Conservation (phyloP, 2,888 invertebrate genomes). For the Eilema griseolum region DNA sequence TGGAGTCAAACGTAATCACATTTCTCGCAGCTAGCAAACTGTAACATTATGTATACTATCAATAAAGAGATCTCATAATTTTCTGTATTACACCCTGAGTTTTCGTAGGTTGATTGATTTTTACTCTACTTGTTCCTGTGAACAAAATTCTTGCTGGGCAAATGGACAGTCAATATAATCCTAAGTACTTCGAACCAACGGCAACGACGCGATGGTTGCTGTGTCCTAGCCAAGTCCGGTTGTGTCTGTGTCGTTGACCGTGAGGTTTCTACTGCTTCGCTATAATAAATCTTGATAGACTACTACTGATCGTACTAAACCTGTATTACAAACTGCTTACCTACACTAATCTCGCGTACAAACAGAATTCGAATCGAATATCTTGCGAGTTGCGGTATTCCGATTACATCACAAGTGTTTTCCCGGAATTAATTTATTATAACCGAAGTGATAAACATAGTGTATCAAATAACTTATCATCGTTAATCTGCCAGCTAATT, state of each 20-base stretch:
- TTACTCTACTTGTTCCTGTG: too few relatives aligned
- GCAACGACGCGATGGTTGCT: slow-evolving; percentile 3
- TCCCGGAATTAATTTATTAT: slow-evolving; percentile 14
- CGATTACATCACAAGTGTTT: slow-evolving; percentile 19
- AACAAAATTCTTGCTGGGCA: background rate
- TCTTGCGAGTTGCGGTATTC: slow-evolving; percentile 7
- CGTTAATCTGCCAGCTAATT: slow-evolving; percentile 20
- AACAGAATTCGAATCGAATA: background rate
- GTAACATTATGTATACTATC: too few relatives aligned
- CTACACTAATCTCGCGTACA: background rate
- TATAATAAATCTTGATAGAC: slow-evolving; percentile 9
- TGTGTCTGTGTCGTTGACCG: slow-evolving; percentile 16
- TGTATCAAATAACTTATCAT: slow-evolving; percentile 16
- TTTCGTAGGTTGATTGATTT: too few relatives aligned
- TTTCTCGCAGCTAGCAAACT: too few relatives aligned
- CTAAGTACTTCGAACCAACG: background rate
- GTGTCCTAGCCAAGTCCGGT: slow-evolving; percentile 12
- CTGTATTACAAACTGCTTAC: background rate
- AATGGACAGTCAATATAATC: too few relatives aligned
- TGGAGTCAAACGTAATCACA: too few relatives aligned
- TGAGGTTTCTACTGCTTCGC: slow-evolving; percentile 9
- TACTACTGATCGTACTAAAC: slow-evolving; percentile 6
- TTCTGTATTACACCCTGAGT: too few relatives aligned
- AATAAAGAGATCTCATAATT: too few relatives aligned
- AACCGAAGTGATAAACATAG: slow-evolving; percentile 14